phyloP scores from a whole-genome alignment of 2,797 vertebrate genomes.

The Falco berigora region DNA sequence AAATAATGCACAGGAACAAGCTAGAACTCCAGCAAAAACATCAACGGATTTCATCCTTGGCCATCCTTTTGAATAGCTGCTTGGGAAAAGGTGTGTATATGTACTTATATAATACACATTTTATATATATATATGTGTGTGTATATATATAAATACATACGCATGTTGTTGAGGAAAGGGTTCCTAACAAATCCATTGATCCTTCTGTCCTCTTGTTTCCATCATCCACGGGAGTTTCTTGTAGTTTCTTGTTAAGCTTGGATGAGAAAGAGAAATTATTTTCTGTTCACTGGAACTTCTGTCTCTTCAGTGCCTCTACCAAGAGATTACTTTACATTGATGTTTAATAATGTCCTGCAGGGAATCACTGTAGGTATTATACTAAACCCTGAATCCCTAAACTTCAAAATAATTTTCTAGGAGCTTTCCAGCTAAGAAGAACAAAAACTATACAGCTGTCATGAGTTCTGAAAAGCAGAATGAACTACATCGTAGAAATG shows the following conservation, averaged over 20 bases:
- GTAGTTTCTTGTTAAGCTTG: background rate
- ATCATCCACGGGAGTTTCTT: background rate
- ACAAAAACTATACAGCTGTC: background rate
- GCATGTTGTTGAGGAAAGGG: background rate
- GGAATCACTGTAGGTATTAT: background rate
- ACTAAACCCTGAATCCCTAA: background rate
- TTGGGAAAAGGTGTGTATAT: background rate
- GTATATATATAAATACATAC: background rate
- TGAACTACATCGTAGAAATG: background rate
- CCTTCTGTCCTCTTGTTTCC: background rate
- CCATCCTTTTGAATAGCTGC: background rate
- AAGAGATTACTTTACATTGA: background rate
- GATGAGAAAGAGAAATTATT: background rate
- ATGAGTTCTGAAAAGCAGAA: background rate
- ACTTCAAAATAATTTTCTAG: background rate
- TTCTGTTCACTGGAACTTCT: background rate
- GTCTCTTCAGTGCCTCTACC: background rate
- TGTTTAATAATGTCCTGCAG: background rate
- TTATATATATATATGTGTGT: background rate
- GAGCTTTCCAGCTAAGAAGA: background rate
- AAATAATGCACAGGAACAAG: background rate
- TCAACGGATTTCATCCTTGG: background rate
- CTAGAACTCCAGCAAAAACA: background rate
- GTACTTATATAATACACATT: background rate
- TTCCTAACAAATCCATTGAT: background rate